Base-by-base conservation (phyloP, 2,888 invertebrate genomes). In the Troglohyphantes excavatus region DNA sequence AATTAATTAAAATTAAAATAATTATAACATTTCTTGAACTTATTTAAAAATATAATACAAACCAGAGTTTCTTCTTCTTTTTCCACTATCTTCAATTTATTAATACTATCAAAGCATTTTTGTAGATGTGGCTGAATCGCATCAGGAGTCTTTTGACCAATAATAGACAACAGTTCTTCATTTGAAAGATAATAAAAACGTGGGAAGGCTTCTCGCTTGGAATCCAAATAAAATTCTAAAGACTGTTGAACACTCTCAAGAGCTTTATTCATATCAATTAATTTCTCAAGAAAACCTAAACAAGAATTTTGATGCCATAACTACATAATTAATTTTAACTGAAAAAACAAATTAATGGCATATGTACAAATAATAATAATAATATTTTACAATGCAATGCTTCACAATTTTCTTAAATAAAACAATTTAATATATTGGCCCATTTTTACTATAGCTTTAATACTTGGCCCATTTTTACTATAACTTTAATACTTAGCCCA, bases 41-140 rank as follows among this genome's bases (percentile, higher is more conserved):
- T n/a, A n/a, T n/a, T n/a, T n/a, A 33, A 33, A 33, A 59, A 27
- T 19, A 53, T 1, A 72, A 65, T 68, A 83, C 72, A 53, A 39
- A 79, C 83, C 84, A 63, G 43, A 67, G 39, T 89, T 76, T 89
- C 82, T 70, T 89, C 93, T 92, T 93, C 93, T 67, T 92, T 76
- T 43, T 83, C 75, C 0, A 70, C 90, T 92, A 94, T 93, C 91
- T 93, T 93, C 21, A 94, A 92, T 19, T 93, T 92, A 90, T 95
- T 96, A 43, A 98, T 95, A 93, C 97, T 97, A 93, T 97, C 97
- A 93, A 98, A 98, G 53, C 97, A 95, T 93, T 98, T 98, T 93
- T 97, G 97, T 87, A 98, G 94, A 93, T 98, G 97, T 0, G 96
- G 95, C 94, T 97, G 97, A 85, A 98, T 95, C 67, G 96, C 94